phyloP scores from a whole-genome alignment of 2,888 invertebrate species.

The Suillia variegata region DNA sequence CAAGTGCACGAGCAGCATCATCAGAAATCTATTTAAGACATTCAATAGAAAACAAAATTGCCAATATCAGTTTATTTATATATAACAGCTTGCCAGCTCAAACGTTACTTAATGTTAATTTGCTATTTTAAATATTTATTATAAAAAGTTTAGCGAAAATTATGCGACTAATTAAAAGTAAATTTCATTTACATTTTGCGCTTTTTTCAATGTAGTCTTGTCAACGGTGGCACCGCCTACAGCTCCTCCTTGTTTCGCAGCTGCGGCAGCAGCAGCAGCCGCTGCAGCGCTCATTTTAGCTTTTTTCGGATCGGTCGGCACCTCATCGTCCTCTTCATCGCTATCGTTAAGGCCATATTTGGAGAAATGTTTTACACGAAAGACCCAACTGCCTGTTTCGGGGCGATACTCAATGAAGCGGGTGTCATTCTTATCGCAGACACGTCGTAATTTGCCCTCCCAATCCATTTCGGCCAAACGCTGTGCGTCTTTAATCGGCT shows the following conservation, averaged over 20 bases:
- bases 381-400: slow-evolving; percentile 97
- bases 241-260: no score
- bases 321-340: slow-evolving; percentile 83
- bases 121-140: slow-evolving; percentile 8
- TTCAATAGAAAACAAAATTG: neutral
- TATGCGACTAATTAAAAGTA: no score
- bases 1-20: slow-evolving; percentile 42
- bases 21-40: slow-evolving; percentile 34
- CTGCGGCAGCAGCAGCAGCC: neutral
- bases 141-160: no score
- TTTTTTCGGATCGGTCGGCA: slow-evolving; percentile 59
- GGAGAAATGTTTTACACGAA: slow-evolving; percentile 91
- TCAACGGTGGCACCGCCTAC: neutral
- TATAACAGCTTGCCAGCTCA: no score
- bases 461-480: slow-evolving; percentile 81
- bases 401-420: slow-evolving; percentile 94
- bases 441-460: slow-evolving; percentile 80
- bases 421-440: slow-evolving; percentile 85
- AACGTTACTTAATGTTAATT: no score
- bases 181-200: slow-evolving; percentile 34
- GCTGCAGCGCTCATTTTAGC: slow-evolving; percentile 42
- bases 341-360: slow-evolving; percentile 90
- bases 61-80: neutral
- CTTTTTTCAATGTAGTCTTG: slow-evolving; percentile 38
- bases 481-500: slow-evolving; percentile 80